These are phyloP conservation scores for Cygnus buccinator DNA, from an alignment of 2,113 vertebrate genomes.

Conservation along the genomic window DNA sequence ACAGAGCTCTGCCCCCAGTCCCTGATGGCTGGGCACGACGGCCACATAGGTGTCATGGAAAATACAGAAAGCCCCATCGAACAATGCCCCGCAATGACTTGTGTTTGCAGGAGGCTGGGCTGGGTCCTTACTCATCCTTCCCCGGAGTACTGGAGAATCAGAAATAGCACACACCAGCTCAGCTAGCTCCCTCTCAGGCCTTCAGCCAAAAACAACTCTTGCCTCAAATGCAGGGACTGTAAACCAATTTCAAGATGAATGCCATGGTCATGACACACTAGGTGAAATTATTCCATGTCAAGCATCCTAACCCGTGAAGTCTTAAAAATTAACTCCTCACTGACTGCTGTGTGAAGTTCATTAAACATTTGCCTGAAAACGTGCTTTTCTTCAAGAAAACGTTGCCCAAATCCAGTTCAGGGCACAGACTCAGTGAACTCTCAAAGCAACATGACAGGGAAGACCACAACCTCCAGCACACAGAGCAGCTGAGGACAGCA, in stretches of 20 bases:
- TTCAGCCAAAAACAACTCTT: background rate
- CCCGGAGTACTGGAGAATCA: background rate
- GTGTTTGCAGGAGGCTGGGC: background rate
- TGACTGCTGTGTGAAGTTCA: background rate
- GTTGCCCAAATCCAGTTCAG: background rate
- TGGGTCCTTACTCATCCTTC: background rate
- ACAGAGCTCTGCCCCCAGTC: background rate
- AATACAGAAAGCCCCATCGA: background rate
- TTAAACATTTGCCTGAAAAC: background rate
- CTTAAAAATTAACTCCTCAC: background rate
- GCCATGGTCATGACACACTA: rapidly evolving
- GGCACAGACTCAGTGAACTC: background rate
- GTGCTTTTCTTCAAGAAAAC: background rate
- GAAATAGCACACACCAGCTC: background rate
- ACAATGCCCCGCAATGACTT: background rate
- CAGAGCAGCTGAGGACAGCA: background rate
- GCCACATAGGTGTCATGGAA: background rate
- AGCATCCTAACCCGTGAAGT: background rate
- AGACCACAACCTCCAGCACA: background rate
- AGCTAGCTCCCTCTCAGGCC: background rate
- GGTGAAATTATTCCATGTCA: background rate
- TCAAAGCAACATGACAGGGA: background rate
- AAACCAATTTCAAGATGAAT: background rate
- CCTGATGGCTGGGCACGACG: background rate
- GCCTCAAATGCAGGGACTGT: background rate